Conservation (phyloP, 1,140 invertebrate genomes). For the Pentalonia nigronervosa region DNA sequence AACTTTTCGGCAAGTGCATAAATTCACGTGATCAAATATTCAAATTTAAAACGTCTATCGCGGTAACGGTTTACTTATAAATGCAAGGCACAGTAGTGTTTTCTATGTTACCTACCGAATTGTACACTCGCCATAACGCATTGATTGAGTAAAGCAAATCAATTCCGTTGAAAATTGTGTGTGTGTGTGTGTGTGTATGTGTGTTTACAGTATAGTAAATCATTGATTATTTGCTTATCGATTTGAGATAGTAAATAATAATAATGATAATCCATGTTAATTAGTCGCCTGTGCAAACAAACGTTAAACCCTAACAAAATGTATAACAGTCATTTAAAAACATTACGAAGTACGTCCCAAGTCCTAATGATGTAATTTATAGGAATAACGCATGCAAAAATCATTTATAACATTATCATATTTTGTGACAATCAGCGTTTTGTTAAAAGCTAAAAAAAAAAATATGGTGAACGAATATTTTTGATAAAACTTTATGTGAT, state of each 20-base stretch:
- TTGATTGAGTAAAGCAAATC: slow-evolving; percentile 8
- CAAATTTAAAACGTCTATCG: slow-evolving; percentile 26
- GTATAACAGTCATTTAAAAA: neutral
- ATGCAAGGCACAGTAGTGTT: slow-evolving; percentile 4
- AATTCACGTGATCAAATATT: slow-evolving; percentile 47
- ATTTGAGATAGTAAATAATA: neutral
- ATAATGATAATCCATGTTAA: neutral
- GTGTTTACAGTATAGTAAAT: neutral
- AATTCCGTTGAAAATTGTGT: neutral
- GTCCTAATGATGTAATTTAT: neutral
- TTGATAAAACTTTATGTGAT: neutral
- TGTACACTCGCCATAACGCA: neutral
- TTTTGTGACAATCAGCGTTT: neutral
- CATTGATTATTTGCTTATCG: neutral
- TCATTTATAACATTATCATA: too few species aligned
- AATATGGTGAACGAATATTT: neutral
- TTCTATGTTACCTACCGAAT: neutral
- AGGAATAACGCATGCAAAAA: too few species aligned
- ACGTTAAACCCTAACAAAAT: neutral
- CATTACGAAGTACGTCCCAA: too few species aligned
- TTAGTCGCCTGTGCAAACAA: neutral
- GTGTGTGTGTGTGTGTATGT: neutral
- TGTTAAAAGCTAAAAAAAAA: neutral
- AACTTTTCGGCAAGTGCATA: slow-evolving; percentile 29
- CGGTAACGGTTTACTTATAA: slow-evolving; percentile 1